Conservation (phyloP, 2,888 invertebrate genomes). For the Orchestes rusci region DNA sequence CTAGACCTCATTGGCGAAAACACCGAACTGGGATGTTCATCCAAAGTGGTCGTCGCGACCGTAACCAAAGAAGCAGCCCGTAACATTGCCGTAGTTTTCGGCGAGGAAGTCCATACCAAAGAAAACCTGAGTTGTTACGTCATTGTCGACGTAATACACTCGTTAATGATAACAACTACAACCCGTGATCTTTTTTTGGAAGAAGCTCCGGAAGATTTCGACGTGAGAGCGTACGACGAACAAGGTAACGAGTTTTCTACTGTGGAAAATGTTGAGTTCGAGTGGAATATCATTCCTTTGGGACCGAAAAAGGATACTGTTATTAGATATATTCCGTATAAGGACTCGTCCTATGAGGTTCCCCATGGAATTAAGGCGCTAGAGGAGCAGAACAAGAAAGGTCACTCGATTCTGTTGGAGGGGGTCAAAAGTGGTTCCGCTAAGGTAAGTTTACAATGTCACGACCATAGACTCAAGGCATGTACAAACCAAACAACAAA, state of each 20-base stretch:
- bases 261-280: constrained; percentile 82
- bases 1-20: constrained; percentile 65
- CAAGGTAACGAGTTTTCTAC: constrained; percentile 92
- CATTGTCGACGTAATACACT: constrained; percentile 80
- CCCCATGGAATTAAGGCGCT: constrained; percentile 69
- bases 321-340: constrained; percentile 61
- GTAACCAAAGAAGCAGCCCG: constrained; percentile 65
- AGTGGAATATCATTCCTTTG: constrained; percentile 61
- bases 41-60: constrained; percentile 66
- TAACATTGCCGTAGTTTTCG: constrained; percentile 79
- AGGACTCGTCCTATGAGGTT: constrained; percentile 81
- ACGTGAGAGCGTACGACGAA: constrained; percentile 82
- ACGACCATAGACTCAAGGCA: too few relatives aligned
- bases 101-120: constrained; percentile 75
- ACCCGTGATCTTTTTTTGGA: constrained; percentile 90
- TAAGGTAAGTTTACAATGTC: too few relatives aligned
- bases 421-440: constrained; percentile 82
- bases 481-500: too few relatives aligned
- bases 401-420: constrained; percentile 79
- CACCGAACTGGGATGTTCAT: constrained; percentile 58
- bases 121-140: constrained; percentile 85
- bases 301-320: constrained; percentile 45
- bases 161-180: constrained; percentile 81
- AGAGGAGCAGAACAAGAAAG: constrained; percentile 67
- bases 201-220: constrained; percentile 94